A percentile compares a stretch with the other conserved stretches of the same genome.
Evolutionary conservation across 2,113 vertebrate species (phyloP).

Genomic region (Dendrocopos noguchii): DNA sequence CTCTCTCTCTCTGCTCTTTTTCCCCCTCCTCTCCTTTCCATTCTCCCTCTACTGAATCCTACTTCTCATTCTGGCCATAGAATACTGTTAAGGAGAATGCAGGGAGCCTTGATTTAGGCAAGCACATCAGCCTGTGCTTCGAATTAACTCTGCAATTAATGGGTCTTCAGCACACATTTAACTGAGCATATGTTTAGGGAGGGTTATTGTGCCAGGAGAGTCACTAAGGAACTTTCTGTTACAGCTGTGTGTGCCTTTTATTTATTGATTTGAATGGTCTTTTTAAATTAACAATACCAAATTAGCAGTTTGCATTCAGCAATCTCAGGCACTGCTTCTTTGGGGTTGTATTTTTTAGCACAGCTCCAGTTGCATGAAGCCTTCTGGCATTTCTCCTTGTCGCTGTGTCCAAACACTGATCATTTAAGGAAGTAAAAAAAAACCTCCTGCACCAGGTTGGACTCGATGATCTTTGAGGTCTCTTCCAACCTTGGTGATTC

Average conservation of each 20-base stretch:
- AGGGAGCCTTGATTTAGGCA: background rate
- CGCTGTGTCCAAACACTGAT: background rate
- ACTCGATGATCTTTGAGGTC: too few relatives aligned
- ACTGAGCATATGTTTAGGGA: background rate
- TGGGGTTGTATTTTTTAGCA: background rate
- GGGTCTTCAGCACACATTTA: background rate
- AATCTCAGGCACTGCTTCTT: background rate
- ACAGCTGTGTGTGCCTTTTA: background rate
- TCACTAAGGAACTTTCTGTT: background rate
- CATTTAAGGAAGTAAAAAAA: background rate
- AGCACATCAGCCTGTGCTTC: background rate
- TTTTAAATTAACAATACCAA: background rate
- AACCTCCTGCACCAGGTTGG: background rate
- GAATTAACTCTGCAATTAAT: background rate
- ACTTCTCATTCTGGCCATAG: slow-evolving; percentile 23
- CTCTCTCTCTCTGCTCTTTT: background rate
- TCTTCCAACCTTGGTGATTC: too few relatives aligned
- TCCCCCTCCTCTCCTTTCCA: background rate
- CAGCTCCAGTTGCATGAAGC: background rate
- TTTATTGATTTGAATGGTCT: background rate
- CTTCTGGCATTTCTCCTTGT: background rate
- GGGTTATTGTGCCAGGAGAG: background rate
- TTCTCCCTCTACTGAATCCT: slow-evolving; percentile 3
- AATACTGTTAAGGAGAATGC: background rate
- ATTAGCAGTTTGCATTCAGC: background rate